These are phyloP conservation scores for Mormyrus iriodes DNA, from an alignment of 2,113 vertebrate genomes.

Conservation along the genomic window DNA sequence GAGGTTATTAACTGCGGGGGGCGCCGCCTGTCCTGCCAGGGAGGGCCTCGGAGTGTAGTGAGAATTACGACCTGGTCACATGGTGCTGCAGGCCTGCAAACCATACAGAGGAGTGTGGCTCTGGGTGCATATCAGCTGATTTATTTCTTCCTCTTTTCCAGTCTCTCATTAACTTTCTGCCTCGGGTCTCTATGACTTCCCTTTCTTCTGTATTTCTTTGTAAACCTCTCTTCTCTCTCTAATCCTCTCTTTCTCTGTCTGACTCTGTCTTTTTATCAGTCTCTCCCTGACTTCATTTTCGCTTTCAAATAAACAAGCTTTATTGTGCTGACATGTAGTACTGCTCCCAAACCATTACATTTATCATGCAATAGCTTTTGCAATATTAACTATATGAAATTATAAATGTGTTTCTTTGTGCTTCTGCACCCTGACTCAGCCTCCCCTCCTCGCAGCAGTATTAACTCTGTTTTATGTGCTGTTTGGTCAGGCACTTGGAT, in stretches of 20 bases:
- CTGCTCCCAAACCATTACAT: not conserved
- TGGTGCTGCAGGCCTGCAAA: not conserved
- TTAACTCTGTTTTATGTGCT: not conserved
- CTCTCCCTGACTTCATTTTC: not conserved
- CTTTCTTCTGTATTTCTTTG: not conserved
- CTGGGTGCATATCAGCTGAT: not conserved
- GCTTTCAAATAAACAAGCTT: not conserved
- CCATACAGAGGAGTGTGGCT: not conserved
- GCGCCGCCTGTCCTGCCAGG: not conserved
- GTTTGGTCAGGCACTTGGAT: conserved; percentile 76
- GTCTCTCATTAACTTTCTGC: not conserved
- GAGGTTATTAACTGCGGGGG: not conserved
- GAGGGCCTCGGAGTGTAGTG: not conserved
- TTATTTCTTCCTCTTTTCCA: not conserved
- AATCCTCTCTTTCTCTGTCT: not conserved
- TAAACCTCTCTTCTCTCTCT: not conserved
- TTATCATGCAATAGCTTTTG: not conserved
- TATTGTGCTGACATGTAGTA: not conserved
- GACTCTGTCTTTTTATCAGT: not conserved
- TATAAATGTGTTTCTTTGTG: not conserved
- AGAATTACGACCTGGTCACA: not conserved
- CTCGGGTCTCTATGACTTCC: not conserved
- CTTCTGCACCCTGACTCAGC: not conserved
- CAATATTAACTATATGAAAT: not conserved
- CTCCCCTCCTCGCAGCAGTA: not conserved